Evolutionary conservation across 1,140 invertebrate genomes (phyloP).

Genomic region (Drosophila erecta): DNA sequence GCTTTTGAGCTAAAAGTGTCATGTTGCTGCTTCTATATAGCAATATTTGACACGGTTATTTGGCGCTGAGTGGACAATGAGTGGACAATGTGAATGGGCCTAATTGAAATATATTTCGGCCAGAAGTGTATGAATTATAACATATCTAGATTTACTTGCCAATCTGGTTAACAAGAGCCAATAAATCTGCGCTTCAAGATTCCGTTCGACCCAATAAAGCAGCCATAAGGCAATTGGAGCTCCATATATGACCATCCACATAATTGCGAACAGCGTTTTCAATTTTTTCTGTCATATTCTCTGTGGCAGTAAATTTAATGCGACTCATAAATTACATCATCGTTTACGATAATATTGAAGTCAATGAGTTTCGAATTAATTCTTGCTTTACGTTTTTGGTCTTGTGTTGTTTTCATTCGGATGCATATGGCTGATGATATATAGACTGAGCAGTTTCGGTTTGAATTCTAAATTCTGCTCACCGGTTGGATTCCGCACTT

Average conservation of each 20-base stretch:
- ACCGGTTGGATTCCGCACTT: slow-evolving; percentile 3
- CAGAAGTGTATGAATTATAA: no score
- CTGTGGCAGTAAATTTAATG: slow-evolving; percentile 72
- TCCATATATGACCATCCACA: slow-evolving; percentile 74
- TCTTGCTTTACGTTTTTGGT: slow-evolving; percentile 30
- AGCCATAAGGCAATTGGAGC: slow-evolving; percentile 66
- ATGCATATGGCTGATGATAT: slow-evolving; percentile 31
- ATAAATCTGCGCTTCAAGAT: slow-evolving; percentile 40
- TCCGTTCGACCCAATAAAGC: slow-evolving; percentile 36
- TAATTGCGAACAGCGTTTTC: slow-evolving; percentile 65
- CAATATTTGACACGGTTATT: slow-evolving; percentile 79
- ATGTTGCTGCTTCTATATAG: slow-evolving; percentile 70
- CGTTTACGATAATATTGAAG: slow-evolving; percentile 46
- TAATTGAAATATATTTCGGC: slow-evolving; percentile 32
- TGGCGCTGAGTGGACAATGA: not conserved
- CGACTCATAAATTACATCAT: slow-evolving; percentile 78
- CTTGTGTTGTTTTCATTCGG: slow-evolving; percentile 21
- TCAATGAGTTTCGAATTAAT: slow-evolving; percentile 56
- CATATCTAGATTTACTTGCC: not conserved
- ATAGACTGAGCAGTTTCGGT: slow-evolving; percentile 13
- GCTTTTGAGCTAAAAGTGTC: slow-evolving; percentile 67
- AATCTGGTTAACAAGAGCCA: slow-evolving; percentile 8
- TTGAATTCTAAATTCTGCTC: not conserved
- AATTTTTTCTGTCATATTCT: slow-evolving; percentile 46
- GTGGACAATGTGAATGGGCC: slow-evolving; percentile 17